Conservation (phyloP, 2,888 invertebrate species). For the Chirona hameri region DNA sequence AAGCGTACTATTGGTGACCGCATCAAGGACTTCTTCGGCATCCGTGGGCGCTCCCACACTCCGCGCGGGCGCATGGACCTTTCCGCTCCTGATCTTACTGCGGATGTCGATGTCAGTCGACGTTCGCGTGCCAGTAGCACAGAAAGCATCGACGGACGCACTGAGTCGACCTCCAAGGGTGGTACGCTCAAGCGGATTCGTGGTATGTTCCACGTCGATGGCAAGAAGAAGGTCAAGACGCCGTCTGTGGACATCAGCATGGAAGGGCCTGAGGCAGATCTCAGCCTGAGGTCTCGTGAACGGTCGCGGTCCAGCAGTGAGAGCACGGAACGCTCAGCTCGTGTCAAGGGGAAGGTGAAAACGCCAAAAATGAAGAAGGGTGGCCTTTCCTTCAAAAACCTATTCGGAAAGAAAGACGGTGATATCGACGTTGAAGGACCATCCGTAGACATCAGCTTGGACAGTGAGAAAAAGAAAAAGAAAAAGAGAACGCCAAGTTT, state of each 20-base stretch:
- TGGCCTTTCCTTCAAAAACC: background rate
- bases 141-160: background rate
- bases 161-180: background rate
- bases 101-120: background rate
- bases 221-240: slow-evolving; percentile 5
- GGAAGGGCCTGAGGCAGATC: background rate
- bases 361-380: slow-evolving; percentile 6
- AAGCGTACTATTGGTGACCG: background rate
- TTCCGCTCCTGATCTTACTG: background rate
- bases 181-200: background rate
- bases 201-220: slow-evolving; percentile 13
- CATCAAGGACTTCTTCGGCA: background rate
- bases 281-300: background rate
- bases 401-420: background rate
- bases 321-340: background rate
- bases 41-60: background rate
- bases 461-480: background rate
- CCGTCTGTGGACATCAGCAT: background rate
- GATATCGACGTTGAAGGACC: background rate
- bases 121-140: slow-evolving; percentile 4
- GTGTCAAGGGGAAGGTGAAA: background rate
- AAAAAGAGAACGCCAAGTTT: slow-evolving; percentile 12
- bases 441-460: background rate
- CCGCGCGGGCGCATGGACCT: background rate
- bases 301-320: background rate